These are phyloP conservation scores for Ibycter americanus DNA, from an alignment of 2,797 vertebrate species.

Conservation along the genomic window DNA sequence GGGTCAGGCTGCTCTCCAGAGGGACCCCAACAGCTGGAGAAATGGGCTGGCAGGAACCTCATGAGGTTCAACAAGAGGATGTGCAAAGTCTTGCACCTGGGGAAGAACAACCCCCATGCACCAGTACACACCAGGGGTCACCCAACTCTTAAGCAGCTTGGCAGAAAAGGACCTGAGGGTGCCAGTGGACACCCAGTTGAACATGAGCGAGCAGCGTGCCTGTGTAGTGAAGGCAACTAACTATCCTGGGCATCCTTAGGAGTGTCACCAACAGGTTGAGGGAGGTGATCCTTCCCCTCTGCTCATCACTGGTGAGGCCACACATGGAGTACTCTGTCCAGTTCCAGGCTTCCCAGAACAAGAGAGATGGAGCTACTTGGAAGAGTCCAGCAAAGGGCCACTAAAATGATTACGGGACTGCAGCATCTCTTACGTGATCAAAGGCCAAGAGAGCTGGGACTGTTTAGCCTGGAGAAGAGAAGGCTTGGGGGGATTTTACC, in stretches of 20 bases:
- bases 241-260: background rate
- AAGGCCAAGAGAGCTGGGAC: background rate
- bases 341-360: background rate
- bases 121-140: accelerated
- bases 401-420: background rate
- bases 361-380: background rate
- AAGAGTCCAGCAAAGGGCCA: background rate
- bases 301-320: background rate
- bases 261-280: background rate
- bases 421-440: background rate
- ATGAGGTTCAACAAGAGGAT: background rate
- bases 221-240: background rate
- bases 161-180: background rate
- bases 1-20: background rate
- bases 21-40: background rate
- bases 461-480: background rate
- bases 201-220: accelerated
- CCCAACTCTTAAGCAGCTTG: background rate
- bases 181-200: background rate
- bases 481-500: background rate
- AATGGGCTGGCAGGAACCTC: background rate
- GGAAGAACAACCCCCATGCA: background rate
- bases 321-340: background rate
- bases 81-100: background rate
- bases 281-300: background rate